Evolutionary conservation across 2,797 vertebrate species (phyloP).

Genomic region (Rhodeus uyekii): DNA sequence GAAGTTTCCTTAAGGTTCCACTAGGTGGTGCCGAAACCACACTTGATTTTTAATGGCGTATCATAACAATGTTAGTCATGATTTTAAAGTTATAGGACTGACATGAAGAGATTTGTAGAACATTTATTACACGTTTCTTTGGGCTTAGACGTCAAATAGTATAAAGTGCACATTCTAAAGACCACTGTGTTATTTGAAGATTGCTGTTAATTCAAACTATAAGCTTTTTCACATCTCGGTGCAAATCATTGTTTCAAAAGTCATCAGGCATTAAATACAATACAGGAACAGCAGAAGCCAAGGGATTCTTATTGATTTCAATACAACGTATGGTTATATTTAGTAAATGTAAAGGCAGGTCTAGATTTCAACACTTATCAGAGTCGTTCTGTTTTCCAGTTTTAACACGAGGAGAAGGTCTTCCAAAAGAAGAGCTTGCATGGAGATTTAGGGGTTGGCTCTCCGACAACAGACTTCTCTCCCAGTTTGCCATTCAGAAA

Average conservation of each 20-base stretch:
- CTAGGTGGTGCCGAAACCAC: background rate
- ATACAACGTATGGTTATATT: background rate
- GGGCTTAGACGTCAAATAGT: background rate
- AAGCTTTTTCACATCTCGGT: background rate
- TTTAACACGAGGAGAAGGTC: constrained; percentile 74
- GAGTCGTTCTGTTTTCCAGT: constrained; percentile 1
- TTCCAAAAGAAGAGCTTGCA: constrained; percentile 81
- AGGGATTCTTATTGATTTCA: background rate
- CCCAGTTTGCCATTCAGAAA: constrained; percentile 37
- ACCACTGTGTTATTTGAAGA: background rate
- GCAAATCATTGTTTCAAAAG: background rate
- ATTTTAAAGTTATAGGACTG: background rate
- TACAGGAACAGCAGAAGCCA: background rate
- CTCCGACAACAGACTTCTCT: constrained; percentile 37
- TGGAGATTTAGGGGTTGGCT: constrained; percentile 27
- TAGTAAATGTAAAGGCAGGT: constrained; percentile 13
- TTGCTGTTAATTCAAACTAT: background rate
- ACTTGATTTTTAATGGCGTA: background rate
- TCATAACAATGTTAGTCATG: too few relatives aligned
- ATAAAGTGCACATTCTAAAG: constrained; percentile 18
- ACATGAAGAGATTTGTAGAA: background rate
- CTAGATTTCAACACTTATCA: background rate
- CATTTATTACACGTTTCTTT: constrained; percentile 3
- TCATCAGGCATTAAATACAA: background rate
- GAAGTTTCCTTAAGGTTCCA: background rate